Evolutionary conservation across 2,113 vertebrate genomes (phyloP), one percentile per base, ranked within the genome.

Genomic region (Phaethon lepturus): DNA sequence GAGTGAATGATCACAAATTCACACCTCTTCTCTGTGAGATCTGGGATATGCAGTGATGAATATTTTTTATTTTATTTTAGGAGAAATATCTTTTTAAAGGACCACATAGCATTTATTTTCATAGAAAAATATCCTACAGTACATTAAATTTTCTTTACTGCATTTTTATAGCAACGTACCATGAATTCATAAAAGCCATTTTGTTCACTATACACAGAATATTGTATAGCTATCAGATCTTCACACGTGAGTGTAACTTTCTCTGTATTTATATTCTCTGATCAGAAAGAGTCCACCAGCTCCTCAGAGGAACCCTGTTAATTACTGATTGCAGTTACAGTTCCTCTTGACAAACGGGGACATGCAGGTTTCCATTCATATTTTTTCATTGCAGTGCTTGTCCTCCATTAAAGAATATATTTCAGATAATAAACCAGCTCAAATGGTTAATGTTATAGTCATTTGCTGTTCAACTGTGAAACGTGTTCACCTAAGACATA

Each of bases 1-100:
- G 99, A 73, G 98, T 98, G 72, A 99, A 99, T 3, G 99, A 99
- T 90, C 99, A 99, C 96, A 99, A 99, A 96, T 99, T 99, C 92
- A 99, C 99, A 38, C 99, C 99, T 0, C 98, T 99, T 47, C 99
- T 99, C 92, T 99, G 99, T 90, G 99, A 99, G 97, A 99, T 99
- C 98, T 99, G 99, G 99, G 99, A 99, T 25, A 99, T 99, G 45
- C 99, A 99, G 98, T 99, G 97, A 98, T 6, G 29, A 23, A 60
- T 82, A 26, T 31, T 28, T 26, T 29, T 25, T 8, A 20, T 40
- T 67, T 49, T 22, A 64, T 85, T 95, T 86, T 33, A 62, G 85
- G 53, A 77, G 26, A 71, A 83, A 23, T 50, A 59, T 12, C 17
- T 93, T 92, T 95, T 80, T 75, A 90, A 97, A 92, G 67, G 91